Evolutionary conservation across 2,888 invertebrate genomes (phyloP), one percentile per base, ranked within the genome.

Genomic region (Ernsta delagoae): DNA sequence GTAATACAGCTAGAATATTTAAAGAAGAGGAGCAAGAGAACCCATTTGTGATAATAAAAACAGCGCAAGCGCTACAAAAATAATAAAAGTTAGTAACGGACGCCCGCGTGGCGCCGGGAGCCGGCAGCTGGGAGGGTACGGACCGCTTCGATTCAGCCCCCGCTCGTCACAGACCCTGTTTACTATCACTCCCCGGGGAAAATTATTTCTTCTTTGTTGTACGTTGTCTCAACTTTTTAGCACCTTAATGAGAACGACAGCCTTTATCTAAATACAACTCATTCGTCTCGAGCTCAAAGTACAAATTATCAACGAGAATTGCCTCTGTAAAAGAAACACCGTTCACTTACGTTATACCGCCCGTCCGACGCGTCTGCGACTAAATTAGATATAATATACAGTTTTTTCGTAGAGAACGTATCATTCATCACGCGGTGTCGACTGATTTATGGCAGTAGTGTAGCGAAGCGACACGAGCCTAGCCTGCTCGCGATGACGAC

Each of bases 401-500:
- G 78, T 83, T 87, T 89, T 89, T 89, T 84, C 79, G 78, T 77
- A 74, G 79, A 75, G 78, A 80, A 82, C 82, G 80, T 79, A 83
- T 86, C 88, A 89, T 90, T 85, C 80, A 90, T 90, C 90, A 89
- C 84, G 81, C 78, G 78, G 81, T 79, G 85, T 81, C 86, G 87
- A 86, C 90, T 91, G 91, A 92, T 92, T 91, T 90, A 92, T 90
- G 88, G 87, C 83, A 82, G 82, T 74, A 82, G 82, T 82, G 85
- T 81, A 83, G 81, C 82, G 84, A 79, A 81, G 85, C 84, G 89
- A 89, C 87, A 83, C 81, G 78, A 83, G 83, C 83, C 85, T 79
- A 85, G 86, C 85, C 85, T 86, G 83, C 80, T 83, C 81, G 85
- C 84, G 86, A 90, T 90, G 90, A 90, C 90, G 86, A 83, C 79